Conservation (phyloP, 2,797 vertebrate genomes). For the Melanotaenia trifasciata region DNA sequence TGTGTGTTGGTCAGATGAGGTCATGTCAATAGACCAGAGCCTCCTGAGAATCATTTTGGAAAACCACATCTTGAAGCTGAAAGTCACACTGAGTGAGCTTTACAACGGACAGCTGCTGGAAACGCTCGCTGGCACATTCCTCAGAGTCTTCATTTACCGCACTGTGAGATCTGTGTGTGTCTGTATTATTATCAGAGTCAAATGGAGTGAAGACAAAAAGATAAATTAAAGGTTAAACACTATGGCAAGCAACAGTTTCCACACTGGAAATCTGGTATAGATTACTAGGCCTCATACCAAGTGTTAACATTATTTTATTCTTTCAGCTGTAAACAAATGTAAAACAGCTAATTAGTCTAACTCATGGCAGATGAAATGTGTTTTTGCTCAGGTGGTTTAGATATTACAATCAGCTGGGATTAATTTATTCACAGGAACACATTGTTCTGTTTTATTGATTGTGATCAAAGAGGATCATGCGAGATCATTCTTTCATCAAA, state of each 20-base stretch:
- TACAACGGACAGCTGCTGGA: slow-evolving; percentile 94
- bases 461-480: slow-evolving; percentile 33
- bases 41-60: slow-evolving; percentile 88
- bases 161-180: slow-evolving; percentile 85
- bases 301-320: slow-evolving; percentile 35
- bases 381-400: slow-evolving; percentile 14
- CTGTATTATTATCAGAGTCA: slow-evolving; percentile 18
- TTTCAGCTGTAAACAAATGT: slow-evolving; percentile 46
- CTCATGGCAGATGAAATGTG: slow-evolving; percentile 29
- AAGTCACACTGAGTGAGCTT: slow-evolving; percentile 90
- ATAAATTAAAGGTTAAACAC: slow-evolving; percentile 20
- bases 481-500: background rate
- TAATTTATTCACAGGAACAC: slow-evolving; percentile 15
- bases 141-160: slow-evolving; percentile 95
- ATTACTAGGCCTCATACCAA: slow-evolving; percentile 17
- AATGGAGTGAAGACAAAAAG: background rate
- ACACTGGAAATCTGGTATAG: slow-evolving; percentile 38
- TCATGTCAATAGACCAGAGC: slow-evolving; percentile 86
- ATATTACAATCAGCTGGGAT: slow-evolving; percentile 33
- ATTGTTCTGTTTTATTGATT: slow-evolving; percentile 31
- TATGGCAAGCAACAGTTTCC: background rate
- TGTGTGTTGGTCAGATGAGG: slow-evolving; percentile 83
- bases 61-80: slow-evolving; percentile 95
- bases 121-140: slow-evolving; percentile 90
- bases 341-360: slow-evolving; percentile 45